phyloP scores from a whole-genome alignment of 2,888 invertebrate genomes.

The Parnassius glacialis region DNA sequence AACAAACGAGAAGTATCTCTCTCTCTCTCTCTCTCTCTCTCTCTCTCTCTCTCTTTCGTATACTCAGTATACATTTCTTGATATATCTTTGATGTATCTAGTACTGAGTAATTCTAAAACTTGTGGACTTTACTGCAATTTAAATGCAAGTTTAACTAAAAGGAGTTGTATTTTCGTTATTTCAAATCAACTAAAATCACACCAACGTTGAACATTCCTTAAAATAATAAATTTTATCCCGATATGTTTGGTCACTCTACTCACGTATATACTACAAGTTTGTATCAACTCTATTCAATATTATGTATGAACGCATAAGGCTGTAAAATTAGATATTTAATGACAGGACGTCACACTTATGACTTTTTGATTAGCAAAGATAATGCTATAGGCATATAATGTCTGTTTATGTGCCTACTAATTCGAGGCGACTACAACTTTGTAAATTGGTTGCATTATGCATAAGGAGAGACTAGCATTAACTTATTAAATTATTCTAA shows the following conservation, averaged over 20 bases:
- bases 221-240: background rate
- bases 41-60: too few relatives aligned
- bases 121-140: too few relatives aligned
- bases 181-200: too few relatives aligned
- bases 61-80: too few relatives aligned
- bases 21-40: too few relatives aligned
- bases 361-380: conserved; percentile 5
- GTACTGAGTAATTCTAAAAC: too few relatives aligned
- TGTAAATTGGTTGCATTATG: conserved; percentile 11
- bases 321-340: conserved; percentile 13
- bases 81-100: too few relatives aligned
- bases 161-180: too few relatives aligned
- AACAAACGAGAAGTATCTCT: too few relatives aligned
- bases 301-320: conserved; percentile 4
- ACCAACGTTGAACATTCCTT: too few relatives aligned
- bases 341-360: conserved; percentile 6
- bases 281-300: background rate
- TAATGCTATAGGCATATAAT: background rate
- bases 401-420: background rate
- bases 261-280: background rate
- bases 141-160: too few relatives aligned
- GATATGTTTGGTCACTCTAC: background rate
- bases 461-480: background rate
- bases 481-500: too few relatives aligned
- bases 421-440: conserved; percentile 7